Conservation (phyloP, 2,888 invertebrate species). For the Brenthis daphne region DNA sequence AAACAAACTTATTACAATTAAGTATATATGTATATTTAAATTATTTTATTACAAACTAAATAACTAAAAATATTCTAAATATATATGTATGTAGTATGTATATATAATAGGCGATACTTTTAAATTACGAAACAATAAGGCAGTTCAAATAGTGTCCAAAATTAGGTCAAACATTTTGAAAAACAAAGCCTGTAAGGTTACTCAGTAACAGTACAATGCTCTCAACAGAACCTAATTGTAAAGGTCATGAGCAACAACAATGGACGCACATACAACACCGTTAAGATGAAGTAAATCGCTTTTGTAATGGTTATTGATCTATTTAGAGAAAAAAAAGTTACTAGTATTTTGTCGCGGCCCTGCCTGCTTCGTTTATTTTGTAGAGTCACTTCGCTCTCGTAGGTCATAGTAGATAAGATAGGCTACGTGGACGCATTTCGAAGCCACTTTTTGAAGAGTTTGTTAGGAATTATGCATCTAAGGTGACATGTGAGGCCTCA, state of each 20-base stretch:
- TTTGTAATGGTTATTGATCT: conserved; percentile 9
- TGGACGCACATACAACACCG: conserved; percentile 30
- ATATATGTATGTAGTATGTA: too few relatives aligned
- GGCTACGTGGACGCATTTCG: too few relatives aligned
- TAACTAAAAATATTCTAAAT: background rate
- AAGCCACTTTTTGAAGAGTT: too few relatives aligned
- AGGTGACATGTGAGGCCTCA: too few relatives aligned
- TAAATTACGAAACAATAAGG: conserved; percentile 10
- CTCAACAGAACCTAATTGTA: conserved; percentile 41
- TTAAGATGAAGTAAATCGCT: conserved; percentile 23
- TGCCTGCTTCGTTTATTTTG: too few relatives aligned
- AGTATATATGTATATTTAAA: too few relatives aligned
- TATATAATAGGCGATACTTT: background rate
- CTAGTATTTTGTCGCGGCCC: too few relatives aligned
- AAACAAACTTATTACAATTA: too few relatives aligned
- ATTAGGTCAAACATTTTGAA: conserved; percentile 29
- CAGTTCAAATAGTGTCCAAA: conserved; percentile 2
- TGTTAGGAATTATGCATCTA: too few relatives aligned
- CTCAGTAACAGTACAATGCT: conserved; percentile 35
- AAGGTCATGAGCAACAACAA: conserved; percentile 54
- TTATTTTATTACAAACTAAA: too few relatives aligned
- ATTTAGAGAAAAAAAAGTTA: background rate
- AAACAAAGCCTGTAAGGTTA: conserved; percentile 31
- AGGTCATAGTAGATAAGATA: too few relatives aligned
- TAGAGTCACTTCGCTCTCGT: too few relatives aligned